Percentiles rank a stretch among this genome's conserved stretches.
Conservation (phyloP, 2,797 vertebrate genomes). For the Hephaestus fuliginosus region DNA sequence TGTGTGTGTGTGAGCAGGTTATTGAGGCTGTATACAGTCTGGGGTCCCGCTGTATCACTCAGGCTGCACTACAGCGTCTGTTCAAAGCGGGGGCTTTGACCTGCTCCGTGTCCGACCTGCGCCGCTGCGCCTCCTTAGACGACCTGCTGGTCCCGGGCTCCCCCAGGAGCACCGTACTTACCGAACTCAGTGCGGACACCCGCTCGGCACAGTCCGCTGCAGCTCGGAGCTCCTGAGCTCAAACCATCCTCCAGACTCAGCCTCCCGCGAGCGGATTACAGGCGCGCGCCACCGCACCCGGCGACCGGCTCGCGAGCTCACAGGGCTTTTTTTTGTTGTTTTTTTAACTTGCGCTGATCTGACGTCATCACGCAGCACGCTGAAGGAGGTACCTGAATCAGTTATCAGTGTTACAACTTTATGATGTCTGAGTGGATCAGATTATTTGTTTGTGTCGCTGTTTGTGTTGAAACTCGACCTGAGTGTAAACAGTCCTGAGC, state of each 20-base stretch:
- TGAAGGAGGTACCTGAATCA: no score
- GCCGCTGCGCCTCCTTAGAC: constrained; percentile 78
- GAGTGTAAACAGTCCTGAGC: no score
- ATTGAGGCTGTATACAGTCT: constrained; percentile 49
- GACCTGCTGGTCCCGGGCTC: constrained; percentile 77
- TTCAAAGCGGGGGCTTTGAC: constrained; percentile 81
- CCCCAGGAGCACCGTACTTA: constrained; percentile 77
- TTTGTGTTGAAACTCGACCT: no score
- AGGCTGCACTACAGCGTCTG: constrained; percentile 72
- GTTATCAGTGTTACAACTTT: no score
- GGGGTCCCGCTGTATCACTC: constrained; percentile 69
- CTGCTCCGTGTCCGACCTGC: constrained; percentile 79
- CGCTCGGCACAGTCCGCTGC: constrained; percentile 66
- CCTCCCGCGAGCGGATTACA: constrained; percentile 72
- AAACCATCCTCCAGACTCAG: constrained; percentile 68
- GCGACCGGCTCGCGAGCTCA: neutral
- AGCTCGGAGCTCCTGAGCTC: constrained; percentile 72
- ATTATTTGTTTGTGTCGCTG: no score
- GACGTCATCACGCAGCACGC: constrained; percentile 11
- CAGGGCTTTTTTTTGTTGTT: neutral
- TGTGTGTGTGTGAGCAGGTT: neutral
- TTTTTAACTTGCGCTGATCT: rapidly evolving
- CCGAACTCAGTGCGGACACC: constrained; percentile 74
- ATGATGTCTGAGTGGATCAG: no score
- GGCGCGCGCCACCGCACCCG: constrained; percentile 61